These are phyloP conservation scores for Calliphora vomitoria DNA, from an alignment of 2,888 invertebrate species.

Conservation along the genomic window DNA sequence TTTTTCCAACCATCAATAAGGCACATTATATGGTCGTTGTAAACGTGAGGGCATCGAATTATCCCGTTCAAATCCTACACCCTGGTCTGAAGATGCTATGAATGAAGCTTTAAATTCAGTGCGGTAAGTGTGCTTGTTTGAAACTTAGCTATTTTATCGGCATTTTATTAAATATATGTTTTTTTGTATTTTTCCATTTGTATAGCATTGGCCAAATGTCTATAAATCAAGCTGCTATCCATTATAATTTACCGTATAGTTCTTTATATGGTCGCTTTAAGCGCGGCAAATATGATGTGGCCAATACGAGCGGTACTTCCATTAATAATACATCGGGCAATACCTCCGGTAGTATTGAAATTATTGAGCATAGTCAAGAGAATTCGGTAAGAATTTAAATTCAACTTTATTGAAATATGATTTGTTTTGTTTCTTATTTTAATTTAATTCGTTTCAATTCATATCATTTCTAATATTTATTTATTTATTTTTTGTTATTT, in stretches of 20 bases:
- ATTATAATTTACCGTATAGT: conserved; percentile 95
- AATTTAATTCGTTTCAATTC: conserved; percentile 15
- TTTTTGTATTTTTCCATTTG: not conserved
- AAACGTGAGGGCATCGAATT: conserved; percentile 95
- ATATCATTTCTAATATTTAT: conserved; percentile 31
- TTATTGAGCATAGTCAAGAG: conserved; percentile 85
- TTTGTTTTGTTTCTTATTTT: conserved; percentile 34
- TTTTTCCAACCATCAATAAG: conserved; percentile 80
- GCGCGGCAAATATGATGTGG: conserved; percentile 91
- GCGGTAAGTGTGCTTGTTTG: conserved; percentile 86
- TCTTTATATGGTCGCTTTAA: conserved; percentile 95
- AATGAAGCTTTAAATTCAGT: conserved; percentile 95
- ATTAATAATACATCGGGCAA: conserved; percentile 83
- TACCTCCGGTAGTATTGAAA: conserved; percentile 84
- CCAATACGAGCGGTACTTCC: conserved; percentile 81
- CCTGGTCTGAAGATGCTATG: conserved; percentile 97
- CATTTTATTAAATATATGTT: not conserved
- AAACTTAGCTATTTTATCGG: not conserved
- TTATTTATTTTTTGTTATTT: conserved; percentile 14
- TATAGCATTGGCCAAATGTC: conserved; percentile 95
- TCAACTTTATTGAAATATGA: not conserved
- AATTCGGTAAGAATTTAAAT: conserved; percentile 82
- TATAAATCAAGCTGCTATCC: conserved; percentile 96
- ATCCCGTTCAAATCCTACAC: conserved; percentile 94
- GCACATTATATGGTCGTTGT: conserved; percentile 94